Conservation (phyloP, 37 sponge, comb jelly and placozoan species). For the Beroe forskalii region DNA sequence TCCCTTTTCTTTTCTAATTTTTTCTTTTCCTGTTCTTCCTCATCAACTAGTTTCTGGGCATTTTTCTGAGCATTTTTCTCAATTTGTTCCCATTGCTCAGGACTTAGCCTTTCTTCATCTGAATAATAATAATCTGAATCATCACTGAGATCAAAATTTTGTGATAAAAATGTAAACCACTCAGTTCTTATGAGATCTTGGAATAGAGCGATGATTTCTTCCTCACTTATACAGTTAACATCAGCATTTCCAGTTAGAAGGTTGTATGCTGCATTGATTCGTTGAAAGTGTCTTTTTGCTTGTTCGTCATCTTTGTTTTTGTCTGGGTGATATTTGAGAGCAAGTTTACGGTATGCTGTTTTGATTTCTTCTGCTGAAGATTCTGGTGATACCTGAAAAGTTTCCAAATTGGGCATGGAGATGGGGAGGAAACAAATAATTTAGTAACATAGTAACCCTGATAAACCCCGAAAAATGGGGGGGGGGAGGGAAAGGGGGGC, state of each 20-base stretch:
- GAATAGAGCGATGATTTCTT: conserved; percentile 14
- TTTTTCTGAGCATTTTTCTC: conserved; percentile 35
- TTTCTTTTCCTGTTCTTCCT: conserved; percentile 41
- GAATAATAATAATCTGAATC: conserved; percentile 38
- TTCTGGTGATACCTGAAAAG: conserved; percentile 58
- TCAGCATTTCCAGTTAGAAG: conserved; percentile 8
- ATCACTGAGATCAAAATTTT: conserved; percentile 24
- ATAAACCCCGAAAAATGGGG: no score
- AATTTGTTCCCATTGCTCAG: conserved; percentile 59
- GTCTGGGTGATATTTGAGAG: not conserved
- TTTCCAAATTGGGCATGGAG: not conserved
- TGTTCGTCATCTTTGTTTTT: conserved; percentile 25
- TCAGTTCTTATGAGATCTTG: conserved; percentile 28
- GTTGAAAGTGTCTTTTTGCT: conserved; percentile 2
- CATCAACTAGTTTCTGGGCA: conserved; percentile 47
- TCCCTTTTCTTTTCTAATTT: conserved; percentile 40
- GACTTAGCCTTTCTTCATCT: conserved; percentile 28
- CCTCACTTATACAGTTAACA: not conserved
- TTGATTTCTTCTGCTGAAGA: conserved; percentile 22
- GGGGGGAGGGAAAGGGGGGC: no score
- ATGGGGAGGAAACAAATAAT: no score
- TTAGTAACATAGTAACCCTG: not conserved
- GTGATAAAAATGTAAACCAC: conserved; percentile 2
- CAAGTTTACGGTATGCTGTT: not conserved
- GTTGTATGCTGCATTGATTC: conserved; percentile 33